Evolutionary conservation across 1,140 invertebrate species (phyloP), one percentile per base, ranked within the genome.

Genomic region (Geopemphigus sp.): DNA sequence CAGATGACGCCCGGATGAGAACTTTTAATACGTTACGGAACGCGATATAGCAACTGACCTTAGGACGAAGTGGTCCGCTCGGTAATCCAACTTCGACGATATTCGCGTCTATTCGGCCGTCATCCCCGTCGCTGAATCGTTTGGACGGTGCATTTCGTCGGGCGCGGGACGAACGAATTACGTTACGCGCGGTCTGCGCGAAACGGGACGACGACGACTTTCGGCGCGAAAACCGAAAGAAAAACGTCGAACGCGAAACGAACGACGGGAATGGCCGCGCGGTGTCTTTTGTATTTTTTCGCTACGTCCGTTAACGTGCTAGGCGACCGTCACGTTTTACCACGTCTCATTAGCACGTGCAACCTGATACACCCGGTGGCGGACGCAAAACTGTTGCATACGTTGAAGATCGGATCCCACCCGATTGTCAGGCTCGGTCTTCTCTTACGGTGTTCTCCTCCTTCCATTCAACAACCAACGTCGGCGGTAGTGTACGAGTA

Each of bases 331-430:
- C 57, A 63, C 74, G 74, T 78, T 78, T 78, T n/a, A n/a, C 57
- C 74, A 29, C 39, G 39, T 63, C 74, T 76, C 39, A 50, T 78
- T 78, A 78, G 24, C 74, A 50, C 74, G 74, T 63, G 57, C 74
- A 50, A 78, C 74, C 57, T 24, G 56, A 78, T 63, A 63, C 56
- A 78, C 39, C 74, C 57, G 74, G 56, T 78, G 74, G 74, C 56
- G 32, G 26, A 78, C 74, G 74, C 74, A 26, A 78, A 78, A 78
- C 74, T 78, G 74, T 78, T 78, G 74, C 74, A 50, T n/a, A 78
- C 74, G 24, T 63, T 17, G n/a, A 63, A 78, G 57, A 78, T 78
- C 24, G 39, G 74, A 78, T 76, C 74, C 74, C 74, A 63, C 74
- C 73, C 74, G 74, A 50, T 50, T 24, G 11, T 15, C 22, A 5